Evolutionary conservation across 2,113 vertebrate species (phyloP).

Genomic region (Pomatorhinus ruficollis): DNA sequence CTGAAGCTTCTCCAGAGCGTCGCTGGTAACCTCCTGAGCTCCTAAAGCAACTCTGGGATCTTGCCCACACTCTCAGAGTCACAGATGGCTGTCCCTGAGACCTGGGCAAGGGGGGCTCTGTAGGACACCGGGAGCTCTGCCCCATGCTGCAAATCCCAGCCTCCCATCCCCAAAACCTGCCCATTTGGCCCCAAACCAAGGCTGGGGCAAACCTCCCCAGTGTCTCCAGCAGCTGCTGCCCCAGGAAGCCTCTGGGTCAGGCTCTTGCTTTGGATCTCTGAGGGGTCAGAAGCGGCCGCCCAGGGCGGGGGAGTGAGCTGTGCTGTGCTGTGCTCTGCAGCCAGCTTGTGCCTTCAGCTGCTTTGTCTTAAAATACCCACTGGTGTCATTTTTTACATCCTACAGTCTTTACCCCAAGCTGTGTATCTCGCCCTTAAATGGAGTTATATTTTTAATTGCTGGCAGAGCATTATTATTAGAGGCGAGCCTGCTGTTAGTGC

Average conservation of each 20-base stretch:
- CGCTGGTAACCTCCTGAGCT: not conserved
- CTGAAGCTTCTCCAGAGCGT: not conserved
- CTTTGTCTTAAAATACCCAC: constrained; percentile 53
- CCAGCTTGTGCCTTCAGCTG: constrained; percentile 48
- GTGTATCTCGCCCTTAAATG: constrained; percentile 56
- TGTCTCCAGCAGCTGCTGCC: not conserved
- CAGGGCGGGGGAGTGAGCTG: accelerated
- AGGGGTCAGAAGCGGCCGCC: accelerated
- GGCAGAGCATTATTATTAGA: constrained; percentile 46
- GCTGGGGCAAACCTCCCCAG: not conserved
- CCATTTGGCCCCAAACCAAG: not conserved
- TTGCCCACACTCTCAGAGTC: not conserved
- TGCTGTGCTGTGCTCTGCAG: not conserved
- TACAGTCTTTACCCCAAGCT: constrained; percentile 42
- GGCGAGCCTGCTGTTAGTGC: not conserved
- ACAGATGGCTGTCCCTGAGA: not conserved
- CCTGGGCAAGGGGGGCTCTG: not conserved
- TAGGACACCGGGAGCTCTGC: not conserved
- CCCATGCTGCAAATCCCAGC: not conserved
- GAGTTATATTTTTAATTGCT: constrained; percentile 60
- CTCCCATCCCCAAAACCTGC: not conserved
- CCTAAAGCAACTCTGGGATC: not conserved
- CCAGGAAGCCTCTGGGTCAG: accelerated
- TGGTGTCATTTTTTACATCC: constrained; percentile 62
- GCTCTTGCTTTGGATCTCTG: not conserved